phyloP scores from a whole-genome alignment of 2,888 invertebrate species.

The Camptogramma bilineatum region DNA sequence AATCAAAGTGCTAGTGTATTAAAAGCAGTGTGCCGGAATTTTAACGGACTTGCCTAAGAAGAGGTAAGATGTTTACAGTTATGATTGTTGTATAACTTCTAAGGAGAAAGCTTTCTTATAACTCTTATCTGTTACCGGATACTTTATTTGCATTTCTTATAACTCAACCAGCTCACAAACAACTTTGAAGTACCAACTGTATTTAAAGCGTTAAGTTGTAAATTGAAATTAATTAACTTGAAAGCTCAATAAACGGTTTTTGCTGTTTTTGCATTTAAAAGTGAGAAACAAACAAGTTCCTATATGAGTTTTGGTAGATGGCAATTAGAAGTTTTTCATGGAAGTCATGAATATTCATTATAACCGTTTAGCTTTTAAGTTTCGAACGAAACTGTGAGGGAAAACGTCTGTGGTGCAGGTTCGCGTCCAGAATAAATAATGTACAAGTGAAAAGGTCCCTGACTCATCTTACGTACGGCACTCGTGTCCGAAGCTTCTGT shows the following conservation, averaged over 20 bases:
- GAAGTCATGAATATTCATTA: conserved; percentile 66
- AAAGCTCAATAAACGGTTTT: conserved; percentile 20
- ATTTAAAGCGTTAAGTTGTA: not conserved
- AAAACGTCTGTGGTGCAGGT: conserved; percentile 67
- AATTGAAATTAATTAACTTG: conserved; percentile 14
- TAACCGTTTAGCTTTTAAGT: conserved; percentile 51
- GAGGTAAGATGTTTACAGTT: conserved; percentile 84
- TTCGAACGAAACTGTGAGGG: conserved; percentile 64
- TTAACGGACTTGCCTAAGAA: conserved; percentile 82
- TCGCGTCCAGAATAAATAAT: conserved; percentile 77
- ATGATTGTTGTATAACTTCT: conserved; percentile 79
- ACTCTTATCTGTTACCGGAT: conserved; percentile 51
- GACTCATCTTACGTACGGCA: conserved; percentile 72
- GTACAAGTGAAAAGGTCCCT: conserved; percentile 75
- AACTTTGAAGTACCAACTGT: not conserved
- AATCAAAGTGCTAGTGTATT: conserved; percentile 82
- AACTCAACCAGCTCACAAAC: conserved; percentile 11
- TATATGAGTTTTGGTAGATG: conserved; percentile 28
- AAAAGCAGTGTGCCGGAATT: conserved; percentile 79
- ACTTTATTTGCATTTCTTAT: conserved; percentile 40
- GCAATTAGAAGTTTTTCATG: conserved; percentile 51
- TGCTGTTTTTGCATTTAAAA: not conserved
- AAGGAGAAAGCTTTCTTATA: conserved; percentile 65
- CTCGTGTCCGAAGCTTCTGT: conserved; percentile 66
- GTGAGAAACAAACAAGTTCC: conserved; percentile 48